These are phyloP conservation scores for Lucinisca nassula DNA, from an alignment of 2,888 invertebrate genomes.

Conservation along the genomic window DNA sequence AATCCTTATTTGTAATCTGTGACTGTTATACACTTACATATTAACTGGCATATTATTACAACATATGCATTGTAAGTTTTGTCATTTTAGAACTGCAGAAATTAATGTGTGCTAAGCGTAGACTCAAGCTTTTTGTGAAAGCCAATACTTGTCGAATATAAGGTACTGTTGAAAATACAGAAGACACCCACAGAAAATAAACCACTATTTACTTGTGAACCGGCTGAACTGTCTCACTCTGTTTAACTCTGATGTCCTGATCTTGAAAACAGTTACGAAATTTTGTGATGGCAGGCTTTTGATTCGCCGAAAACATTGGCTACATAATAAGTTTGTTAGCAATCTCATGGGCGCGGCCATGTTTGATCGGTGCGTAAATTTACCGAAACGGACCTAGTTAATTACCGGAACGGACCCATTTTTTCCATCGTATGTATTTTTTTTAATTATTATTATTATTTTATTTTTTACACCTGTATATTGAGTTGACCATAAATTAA, in stretches of 20 bases:
- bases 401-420: too few species aligned
- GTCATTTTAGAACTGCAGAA: background rate
- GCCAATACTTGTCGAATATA: background rate
- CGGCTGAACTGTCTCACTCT: conserved; percentile 22
- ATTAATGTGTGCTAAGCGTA: too few species aligned
- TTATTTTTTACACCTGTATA: too few species aligned
- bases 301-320: conserved; percentile 18
- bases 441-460: too few species aligned
- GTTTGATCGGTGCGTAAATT: conserved; percentile 14
- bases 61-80: background rate
- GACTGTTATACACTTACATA: background rate
- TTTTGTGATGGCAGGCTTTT: background rate
- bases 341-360: conserved; percentile 58
- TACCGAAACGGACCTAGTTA: too few species aligned
- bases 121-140: background rate
- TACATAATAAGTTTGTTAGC: background rate
- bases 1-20: too few species aligned
- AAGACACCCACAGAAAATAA: background rate
- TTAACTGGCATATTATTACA: background rate
- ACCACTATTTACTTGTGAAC: conserved; percentile 25
- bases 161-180: background rate
- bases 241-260: conserved; percentile 2
- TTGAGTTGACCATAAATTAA: too few species aligned
- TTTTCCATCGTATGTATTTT: too few species aligned
- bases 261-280: conserved; percentile 7